These are phyloP conservation scores for Noctua pronuba DNA, from an alignment of 2,888 invertebrate genomes.

Conservation along the genomic window DNA sequence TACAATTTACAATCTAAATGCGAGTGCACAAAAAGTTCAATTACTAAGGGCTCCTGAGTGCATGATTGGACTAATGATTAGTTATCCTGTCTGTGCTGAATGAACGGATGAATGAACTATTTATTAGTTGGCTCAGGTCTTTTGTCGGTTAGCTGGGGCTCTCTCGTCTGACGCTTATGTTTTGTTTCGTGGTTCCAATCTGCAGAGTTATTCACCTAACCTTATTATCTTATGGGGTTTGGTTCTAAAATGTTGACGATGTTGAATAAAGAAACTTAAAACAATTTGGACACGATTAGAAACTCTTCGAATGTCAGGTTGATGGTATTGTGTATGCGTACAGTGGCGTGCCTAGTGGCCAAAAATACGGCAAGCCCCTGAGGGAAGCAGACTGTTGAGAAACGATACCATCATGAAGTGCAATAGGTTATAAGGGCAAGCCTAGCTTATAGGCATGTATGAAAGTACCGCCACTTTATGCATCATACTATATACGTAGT, in stretches of 20 bases:
- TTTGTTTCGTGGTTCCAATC: not conserved
- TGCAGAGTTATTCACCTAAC: not conserved
- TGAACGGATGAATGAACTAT: slow-evolving; percentile 13
- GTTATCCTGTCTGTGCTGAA: slow-evolving; percentile 18
- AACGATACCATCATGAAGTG: no score
- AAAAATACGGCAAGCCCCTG: no score
- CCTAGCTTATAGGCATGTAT: no score
- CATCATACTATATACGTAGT: not conserved
- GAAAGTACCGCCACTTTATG: no score
- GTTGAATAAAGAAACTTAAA: not conserved
- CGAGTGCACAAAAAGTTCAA: slow-evolving; percentile 50
- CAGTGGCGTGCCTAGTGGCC: no score
- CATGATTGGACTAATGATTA: slow-evolving; percentile 39
- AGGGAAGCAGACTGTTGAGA: no score
- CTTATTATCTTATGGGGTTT: not conserved
- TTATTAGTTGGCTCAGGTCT: slow-evolving; percentile 3
- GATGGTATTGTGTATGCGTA: not conserved
- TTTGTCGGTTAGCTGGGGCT: slow-evolving; percentile 4
- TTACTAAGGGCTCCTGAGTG: slow-evolving; percentile 24
- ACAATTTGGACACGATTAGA: not conserved
- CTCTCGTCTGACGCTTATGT: not conserved
- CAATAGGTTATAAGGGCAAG: no score
- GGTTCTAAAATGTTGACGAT: not conserved
- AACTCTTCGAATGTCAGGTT: not conserved
- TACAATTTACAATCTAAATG: slow-evolving; percentile 39